Evolutionary conservation across 2,113 vertebrate species (phyloP), one percentile per base, ranked within the genome.

Genomic region (Trogon melanurus): DNA sequence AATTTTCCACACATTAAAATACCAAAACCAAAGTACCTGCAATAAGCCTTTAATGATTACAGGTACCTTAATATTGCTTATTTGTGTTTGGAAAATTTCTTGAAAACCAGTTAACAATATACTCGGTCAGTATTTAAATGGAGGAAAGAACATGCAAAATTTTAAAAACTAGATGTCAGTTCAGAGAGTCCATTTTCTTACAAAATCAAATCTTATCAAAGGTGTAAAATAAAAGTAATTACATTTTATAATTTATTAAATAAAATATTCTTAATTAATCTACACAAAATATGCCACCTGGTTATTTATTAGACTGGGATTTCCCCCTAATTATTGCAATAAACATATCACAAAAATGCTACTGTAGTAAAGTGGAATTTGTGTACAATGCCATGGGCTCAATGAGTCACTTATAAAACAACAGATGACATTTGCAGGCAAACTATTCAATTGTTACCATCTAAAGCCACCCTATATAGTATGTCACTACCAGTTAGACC

Each of bases 381-480:
- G 29, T 72, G 36, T 58, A 18, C 1, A 0, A 62, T 83, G 36
- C 30, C 0, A 0, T 50, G n/a, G 45, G 16, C 17, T 93, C 22
- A 47, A 8, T 45, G 82, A 76, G 23, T 85, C 71, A 85, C 34
- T 62, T 67, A 53, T 13, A 65, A 65, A 79, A 85, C 53, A 89
- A 62, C 9, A 58, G 27, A 45, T 60, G 56, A 83, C 51, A 80
- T 83, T 64, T 88, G 41, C 13, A 91, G 34, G 23, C 8, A 84
- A 91, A 66, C 6, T 12, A 30, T 57, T 85, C 11, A 65, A 4
- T n/a, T 85, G 45, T 85, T 85, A 64, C 67, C 53, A 76, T 45
- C 22, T 51, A 76, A 84, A 74, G 50, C 8, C 26, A 60, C 10
- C 5, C 56, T 64, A 50, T 14, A 48, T 4, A 41, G 18, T 58